These are phyloP conservation scores for Ambastaia sidthimunki DNA, from an alignment of 2,797 vertebrate genomes.

Conservation along the genomic window DNA sequence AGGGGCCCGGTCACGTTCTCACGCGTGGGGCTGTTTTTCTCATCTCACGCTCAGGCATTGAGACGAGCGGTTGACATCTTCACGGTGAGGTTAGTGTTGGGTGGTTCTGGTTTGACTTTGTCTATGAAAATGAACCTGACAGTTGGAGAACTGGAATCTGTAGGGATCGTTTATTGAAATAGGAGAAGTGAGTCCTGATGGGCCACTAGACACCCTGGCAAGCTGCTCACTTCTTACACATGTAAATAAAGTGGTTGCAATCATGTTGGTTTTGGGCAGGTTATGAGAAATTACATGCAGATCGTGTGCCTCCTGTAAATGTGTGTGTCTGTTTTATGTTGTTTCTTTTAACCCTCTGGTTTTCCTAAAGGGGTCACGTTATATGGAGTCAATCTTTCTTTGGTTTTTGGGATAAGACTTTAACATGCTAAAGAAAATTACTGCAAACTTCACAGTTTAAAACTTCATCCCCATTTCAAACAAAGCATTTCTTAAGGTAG, in stretches of 20 bases:
- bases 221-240: neutral
- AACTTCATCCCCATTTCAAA: too few relatives aligned
- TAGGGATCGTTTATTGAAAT: neutral
- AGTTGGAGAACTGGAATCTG: slow-evolving; percentile 3
- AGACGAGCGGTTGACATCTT: neutral
- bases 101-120: slow-evolving; percentile 8
- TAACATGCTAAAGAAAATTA: neutral
- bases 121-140: slow-evolving; percentile 22
- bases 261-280: neutral
- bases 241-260: neutral
- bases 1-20: slow-evolving; percentile 46
- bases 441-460: too few relatives aligned
- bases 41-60: slow-evolving; percentile 10
- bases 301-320: too few relatives aligned
- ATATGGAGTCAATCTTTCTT: too few relatives aligned
- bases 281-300: neutral
- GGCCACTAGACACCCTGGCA: neutral
- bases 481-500: neutral
- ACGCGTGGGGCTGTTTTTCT: slow-evolving; percentile 64
- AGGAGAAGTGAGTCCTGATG: neutral
- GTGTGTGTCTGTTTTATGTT: too few relatives aligned
- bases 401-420: neutral
- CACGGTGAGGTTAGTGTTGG: neutral
- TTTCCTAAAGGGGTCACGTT: too few relatives aligned
- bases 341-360: too few relatives aligned